Conservation (phyloP, 2,888 invertebrate species). For the Sphaerophoria rueppellii region DNA sequence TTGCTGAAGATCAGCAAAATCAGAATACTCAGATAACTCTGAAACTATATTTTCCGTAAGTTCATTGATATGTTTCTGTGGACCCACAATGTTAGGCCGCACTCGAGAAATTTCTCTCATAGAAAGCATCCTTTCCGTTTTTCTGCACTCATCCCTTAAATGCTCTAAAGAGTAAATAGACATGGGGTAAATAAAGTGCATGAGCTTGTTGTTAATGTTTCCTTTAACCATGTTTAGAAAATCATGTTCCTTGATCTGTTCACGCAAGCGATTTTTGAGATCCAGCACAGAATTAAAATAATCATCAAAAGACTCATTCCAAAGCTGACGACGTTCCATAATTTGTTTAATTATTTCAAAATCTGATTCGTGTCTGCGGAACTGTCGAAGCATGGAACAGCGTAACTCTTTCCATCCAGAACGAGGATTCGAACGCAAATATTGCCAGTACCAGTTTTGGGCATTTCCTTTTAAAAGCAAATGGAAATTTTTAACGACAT, state of each 20-base stretch:
- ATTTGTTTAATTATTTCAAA: constrained; percentile 39
- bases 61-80: background rate
- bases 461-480: constrained; percentile 23
- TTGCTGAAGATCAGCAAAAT: background rate
- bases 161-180: background rate
- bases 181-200: constrained; percentile 31
- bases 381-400: constrained; percentile 12
- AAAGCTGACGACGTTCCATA: constrained; percentile 20
- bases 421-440: constrained; percentile 9
- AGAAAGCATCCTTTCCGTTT: constrained; percentile 2
- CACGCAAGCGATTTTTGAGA: background rate
- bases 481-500: constrained; percentile 28
- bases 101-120: background rate
- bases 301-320: constrained; percentile 27
- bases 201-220: background rate
- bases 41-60: background rate
- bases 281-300: constrained; percentile 20
- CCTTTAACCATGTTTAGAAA: constrained; percentile 14
- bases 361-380: constrained; percentile 12
- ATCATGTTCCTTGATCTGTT: constrained; percentile 8
- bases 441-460: constrained; percentile 45
- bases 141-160: background rate
- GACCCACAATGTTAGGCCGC: too few relatives aligned
- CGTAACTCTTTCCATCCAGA: constrained; percentile 3
- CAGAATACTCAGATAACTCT: background rate